Percentiles rank a stretch among this genome's conserved stretches.
Evolutionary conservation across 2,888 invertebrate genomes (phyloP).

Genomic region (Pterostichus madidus): DNA sequence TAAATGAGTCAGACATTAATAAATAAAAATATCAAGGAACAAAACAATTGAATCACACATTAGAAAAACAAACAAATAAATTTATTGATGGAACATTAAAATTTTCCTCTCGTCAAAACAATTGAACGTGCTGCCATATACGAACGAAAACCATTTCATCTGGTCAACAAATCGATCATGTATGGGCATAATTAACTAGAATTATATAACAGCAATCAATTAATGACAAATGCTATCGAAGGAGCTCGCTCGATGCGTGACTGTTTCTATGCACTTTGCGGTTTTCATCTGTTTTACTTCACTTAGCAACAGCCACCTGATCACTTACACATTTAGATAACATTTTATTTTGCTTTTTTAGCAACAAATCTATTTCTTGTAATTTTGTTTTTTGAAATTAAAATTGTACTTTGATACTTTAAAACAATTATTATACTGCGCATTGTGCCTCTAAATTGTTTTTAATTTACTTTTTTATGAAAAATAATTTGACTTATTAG

Average conservation of each 20-base stretch:
- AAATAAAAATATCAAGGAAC: background rate
- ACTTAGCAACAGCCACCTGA: background rate
- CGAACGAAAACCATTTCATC: no score
- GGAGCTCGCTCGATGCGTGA: background rate
- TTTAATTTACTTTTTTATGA: no score
- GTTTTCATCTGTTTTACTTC: constrained; percentile 8
- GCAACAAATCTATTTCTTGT: no score
- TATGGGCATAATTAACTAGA: constrained; percentile 5
- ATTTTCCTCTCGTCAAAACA: no score
- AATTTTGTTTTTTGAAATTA: background rate
- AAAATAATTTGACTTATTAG: no score
- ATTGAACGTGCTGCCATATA: no score
- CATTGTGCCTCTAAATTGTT: background rate
- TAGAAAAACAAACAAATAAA: background rate
- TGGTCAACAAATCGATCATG: background rate
- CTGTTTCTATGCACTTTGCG: constrained; percentile 16
- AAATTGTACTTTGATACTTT: background rate
- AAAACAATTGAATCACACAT: background rate
- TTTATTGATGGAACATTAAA: no score
- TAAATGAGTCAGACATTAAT: background rate
- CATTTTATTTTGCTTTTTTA: no score
- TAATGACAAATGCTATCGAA: constrained; percentile 13
- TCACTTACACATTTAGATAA: no score
- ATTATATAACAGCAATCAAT: background rate
- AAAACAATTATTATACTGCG: background rate